Evolutionary conservation across 2,888 invertebrate genomes (phyloP), one percentile per base, ranked within the genome.

Genomic region (Leuctra nigra): DNA sequence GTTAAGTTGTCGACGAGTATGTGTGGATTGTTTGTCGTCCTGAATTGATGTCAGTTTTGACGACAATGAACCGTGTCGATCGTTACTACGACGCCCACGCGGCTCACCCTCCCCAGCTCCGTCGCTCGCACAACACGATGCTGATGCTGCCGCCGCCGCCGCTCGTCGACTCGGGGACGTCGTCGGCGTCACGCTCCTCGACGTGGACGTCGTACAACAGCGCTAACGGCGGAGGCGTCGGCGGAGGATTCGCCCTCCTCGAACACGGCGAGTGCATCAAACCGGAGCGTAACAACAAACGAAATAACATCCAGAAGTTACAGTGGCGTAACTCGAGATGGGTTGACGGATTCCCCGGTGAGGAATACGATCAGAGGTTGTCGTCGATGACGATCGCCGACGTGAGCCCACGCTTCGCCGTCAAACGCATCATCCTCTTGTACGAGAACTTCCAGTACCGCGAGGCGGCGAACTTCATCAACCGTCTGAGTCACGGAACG

Each of bases 371-470:
- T 53, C 59, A 59, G 16, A 56, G 64, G 55, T 64, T 69, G 47
- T 64, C 67, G 44, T 69, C 69, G 39, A 69, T 69, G 69, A 69
- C 69, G 41, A 69, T 69, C 24, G 68, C 68, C 38, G 69, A 69
- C 57, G 69, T 76, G 29, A 73, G 73, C 53, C 76, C 77, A 2
- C 67, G 75, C 22, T 72, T 76, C 59, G 77, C 77, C 25, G 71
- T 77, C 29, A 73, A 77, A 58, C 62, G 75, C 62, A 74, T 94
- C 63, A 78, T 93, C 68, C 77, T 91, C 54, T 74, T 94, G 64
- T 87, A 91, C 64, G 94, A 94, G 69, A 91, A 91, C 7, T 76
- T 87, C 24, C 92, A 92, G 73, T 93, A 88, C 70, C 76, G 90
- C n/a, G 94, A 94, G 69, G 93, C 93, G 4, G 91, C 93, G 0